Percentiles rank a stretch among this genome's conserved stretches.
Conservation (phyloP, 2,888 invertebrate genomes). For the Leptinotarsa haldemani region DNA sequence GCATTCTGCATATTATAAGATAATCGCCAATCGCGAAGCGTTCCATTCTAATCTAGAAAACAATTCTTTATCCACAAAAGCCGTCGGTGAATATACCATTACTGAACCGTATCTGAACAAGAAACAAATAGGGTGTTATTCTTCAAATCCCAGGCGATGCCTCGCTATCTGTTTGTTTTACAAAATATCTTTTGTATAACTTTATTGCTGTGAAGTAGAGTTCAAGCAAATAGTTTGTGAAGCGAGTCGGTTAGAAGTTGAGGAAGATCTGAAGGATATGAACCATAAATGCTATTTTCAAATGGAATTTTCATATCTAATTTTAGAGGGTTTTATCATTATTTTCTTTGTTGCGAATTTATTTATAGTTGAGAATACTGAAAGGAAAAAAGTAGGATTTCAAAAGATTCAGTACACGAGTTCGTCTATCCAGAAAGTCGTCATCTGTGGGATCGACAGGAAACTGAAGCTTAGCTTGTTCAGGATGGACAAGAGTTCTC, state of each 20-base stretch:
- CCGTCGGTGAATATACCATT: neutral
- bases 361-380: neutral
- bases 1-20: neutral
- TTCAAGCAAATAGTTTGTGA: neutral
- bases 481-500: too few relatives aligned
- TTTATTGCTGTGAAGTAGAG: neutral
- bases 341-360: neutral
- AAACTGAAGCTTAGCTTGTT: too few relatives aligned
- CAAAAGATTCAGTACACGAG: too few relatives aligned
- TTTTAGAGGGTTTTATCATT: neutral
- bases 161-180: neutral
- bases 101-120: neutral
- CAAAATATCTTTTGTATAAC: neutral
- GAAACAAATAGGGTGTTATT: neutral
- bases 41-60: neutral
- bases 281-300: neutral
- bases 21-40: neutral
- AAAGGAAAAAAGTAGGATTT: too few relatives aligned
- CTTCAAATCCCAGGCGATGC: neutral
- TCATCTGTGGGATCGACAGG: too few relatives aligned
- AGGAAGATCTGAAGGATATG: neutral
- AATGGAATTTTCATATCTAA: neutral
- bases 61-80: neutral
- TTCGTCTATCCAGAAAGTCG: too few relatives aligned
- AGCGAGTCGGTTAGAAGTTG: neutral